Evolutionary conservation across 2,113 vertebrate genomes (phyloP), one percentile per base, ranked within the genome.

Genomic region (Oreochromis tanganicae): DNA sequence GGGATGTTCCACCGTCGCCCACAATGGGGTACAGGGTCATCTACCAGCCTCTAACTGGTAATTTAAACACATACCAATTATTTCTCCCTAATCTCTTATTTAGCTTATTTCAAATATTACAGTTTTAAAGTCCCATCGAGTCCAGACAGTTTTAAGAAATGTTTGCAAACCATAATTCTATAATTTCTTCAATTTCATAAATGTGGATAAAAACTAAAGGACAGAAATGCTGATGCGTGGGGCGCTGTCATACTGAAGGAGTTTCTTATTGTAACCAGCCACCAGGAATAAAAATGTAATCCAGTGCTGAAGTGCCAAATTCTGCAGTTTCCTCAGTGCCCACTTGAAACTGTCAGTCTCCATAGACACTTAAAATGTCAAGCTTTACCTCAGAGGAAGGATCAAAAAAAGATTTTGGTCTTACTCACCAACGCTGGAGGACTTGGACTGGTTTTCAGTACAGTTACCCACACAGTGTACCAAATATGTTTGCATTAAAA

Each of bases 21-120:
- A 97, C 97, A 4, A 97, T 98, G 96, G 99, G 99, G 10, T 99
- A 99, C 93, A 96, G 98, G 59, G 97, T 99, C 17, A 96, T 99
- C 73, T 99, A 99, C 94, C 98, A 97, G 93, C 98, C 99, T 7
- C 80, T 97, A 4, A 97, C 97, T 48, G 96, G 98, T 99, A 93
- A 87, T 4, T 19, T 5, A 38, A 75, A 52, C 80, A 32, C 41
- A 73, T 54, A 16, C 21, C 17, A 57, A 14, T 48, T 21, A 24
- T 71, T 24, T 43, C 36, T 16, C 13, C n/a, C 5, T 16, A 46
- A 43, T 2, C 12, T 46, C 3, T 24, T 10, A 27, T 46, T 0
- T 46, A 41, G 36, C 34, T 46, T 5, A 3, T 71, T 71, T 1
- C n/a, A 71, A 71, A 71, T 71, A 14, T 24, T 71, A 21, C 63